Conservation (phyloP, 2,797 vertebrate species). For the Helarctos malayanus region DNA sequence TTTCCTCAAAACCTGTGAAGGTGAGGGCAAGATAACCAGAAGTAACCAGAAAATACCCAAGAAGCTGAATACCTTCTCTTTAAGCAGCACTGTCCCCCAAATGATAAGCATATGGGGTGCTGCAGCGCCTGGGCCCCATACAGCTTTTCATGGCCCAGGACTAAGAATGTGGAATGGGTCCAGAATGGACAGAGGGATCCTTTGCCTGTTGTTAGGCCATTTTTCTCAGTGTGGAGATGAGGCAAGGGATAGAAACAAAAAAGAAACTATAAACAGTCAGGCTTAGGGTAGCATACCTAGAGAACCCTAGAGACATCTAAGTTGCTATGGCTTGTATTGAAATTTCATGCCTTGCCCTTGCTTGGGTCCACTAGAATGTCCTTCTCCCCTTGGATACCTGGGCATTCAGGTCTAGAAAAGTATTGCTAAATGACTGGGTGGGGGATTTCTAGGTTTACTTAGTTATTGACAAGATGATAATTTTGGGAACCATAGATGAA, state of each 20-base stretch:
- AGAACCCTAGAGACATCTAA: background rate
- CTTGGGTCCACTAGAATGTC: background rate
- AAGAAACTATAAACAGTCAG: background rate
- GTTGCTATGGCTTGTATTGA: background rate
- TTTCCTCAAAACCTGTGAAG: slow-evolving; percentile 94
- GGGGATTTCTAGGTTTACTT: background rate
- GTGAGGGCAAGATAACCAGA: slow-evolving; percentile 87
- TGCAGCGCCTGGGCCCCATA: background rate
- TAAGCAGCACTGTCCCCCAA: slow-evolving; percentile 90
- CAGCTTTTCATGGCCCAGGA: background rate
- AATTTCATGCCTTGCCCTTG: background rate
- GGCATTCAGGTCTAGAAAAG: background rate
- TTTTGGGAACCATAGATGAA: background rate
- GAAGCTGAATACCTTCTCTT: slow-evolving; percentile 93
- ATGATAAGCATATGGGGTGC: slow-evolving; percentile 34
- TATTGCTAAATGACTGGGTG: background rate
- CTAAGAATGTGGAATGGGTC: background rate
- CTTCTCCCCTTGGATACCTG: background rate
- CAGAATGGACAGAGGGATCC: background rate
- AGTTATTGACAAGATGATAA: background rate
- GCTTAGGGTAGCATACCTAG: background rate
- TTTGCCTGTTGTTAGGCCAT: background rate
- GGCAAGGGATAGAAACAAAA: background rate
- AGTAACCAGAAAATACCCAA: slow-evolving; percentile 92
- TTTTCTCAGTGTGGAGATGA: background rate